phyloP scores from a whole-genome alignment of 1,140 invertebrate genomes.

The Oncopodura yosiiana region DNA sequence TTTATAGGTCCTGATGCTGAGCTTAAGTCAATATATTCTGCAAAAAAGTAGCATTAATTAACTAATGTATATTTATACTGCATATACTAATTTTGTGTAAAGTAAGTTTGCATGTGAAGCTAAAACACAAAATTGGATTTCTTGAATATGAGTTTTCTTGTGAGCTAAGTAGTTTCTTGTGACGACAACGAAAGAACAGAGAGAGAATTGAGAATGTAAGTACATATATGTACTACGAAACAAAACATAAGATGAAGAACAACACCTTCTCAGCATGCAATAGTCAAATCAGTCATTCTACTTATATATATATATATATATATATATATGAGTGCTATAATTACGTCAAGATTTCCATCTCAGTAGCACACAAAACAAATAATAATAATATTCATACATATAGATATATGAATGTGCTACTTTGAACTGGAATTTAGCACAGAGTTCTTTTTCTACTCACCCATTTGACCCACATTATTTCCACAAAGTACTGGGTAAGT shows the following conservation, averaged over 20 bases:
- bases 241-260: not conserved
- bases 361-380: conserved; percentile 8
- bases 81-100: too few species aligned
- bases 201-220: too few species aligned
- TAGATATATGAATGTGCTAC: not conserved
- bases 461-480: conserved; percentile 19
- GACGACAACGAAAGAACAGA: too few species aligned
- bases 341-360: not conserved
- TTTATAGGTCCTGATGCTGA: not conserved
- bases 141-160: too few species aligned
- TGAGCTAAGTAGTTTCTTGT: too few species aligned
- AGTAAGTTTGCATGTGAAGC: too few species aligned
- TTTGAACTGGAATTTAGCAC: not conserved
- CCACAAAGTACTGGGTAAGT: conserved; percentile 27
- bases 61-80: too few species aligned
- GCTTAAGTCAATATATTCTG: conserved; percentile 8
- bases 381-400: not conserved
- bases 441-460: conserved; percentile 8
- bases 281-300: conserved; percentile 5
- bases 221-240: too few species aligned
- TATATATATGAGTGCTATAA: conserved; percentile 1
- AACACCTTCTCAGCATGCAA: conserved; percentile 1
- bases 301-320: conserved; percentile 6
- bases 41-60: too few species aligned
- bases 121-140: too few species aligned